Base-by-base conservation (phyloP, 1,140 invertebrate species). In the Drosophila pseudoobscura region DNA sequence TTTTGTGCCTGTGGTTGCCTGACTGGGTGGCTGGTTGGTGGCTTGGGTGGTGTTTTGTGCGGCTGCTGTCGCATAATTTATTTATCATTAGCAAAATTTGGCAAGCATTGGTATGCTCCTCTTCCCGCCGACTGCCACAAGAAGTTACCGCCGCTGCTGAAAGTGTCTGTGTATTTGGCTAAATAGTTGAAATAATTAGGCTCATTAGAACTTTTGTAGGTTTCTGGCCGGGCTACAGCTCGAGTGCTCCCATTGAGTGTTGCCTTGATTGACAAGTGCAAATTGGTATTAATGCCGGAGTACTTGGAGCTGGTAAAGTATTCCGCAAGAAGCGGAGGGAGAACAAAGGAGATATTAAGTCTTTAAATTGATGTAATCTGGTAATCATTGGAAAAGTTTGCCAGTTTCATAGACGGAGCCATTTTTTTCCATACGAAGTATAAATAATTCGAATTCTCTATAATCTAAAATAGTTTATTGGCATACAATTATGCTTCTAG, bases 71-170 rank as follows among this genome's bases (percentile, higher is more conserved):
- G 78, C 74, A 85, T 85, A 82, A 85, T 85, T 85, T 85, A 88
- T 85, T 85, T 85, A 88, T 85, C 82, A 87, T 85, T 85, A 88
- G 82, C 83, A 85, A 65, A 85, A 85, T 85, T 85, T 80, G 83
- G 78, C 74, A 75, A 69, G 64, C 57, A 65, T 50, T 44, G 74
- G 71, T 79, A 84, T 84, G 61, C 51, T 69, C 41, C 53, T 46
- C 45, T 41, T 41, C 51, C 47, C 35, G 15, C 26, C 11, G 5
- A 6, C 29, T 26, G 54, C 59, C 59, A 8, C 54, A 35, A 63
- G 51, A 41, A 49, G 9, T 56, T 22, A 56, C 46, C 13, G 62
- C 51, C 5, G 24, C 24, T 46, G 52, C 58, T 56, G 46, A 45
- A 55, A 72, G 72, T 59, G 78, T 50, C 71, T 79, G 58, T 47